Base-by-base conservation (phyloP, 2,888 invertebrate genomes). In the Sinelater perroti region DNA sequence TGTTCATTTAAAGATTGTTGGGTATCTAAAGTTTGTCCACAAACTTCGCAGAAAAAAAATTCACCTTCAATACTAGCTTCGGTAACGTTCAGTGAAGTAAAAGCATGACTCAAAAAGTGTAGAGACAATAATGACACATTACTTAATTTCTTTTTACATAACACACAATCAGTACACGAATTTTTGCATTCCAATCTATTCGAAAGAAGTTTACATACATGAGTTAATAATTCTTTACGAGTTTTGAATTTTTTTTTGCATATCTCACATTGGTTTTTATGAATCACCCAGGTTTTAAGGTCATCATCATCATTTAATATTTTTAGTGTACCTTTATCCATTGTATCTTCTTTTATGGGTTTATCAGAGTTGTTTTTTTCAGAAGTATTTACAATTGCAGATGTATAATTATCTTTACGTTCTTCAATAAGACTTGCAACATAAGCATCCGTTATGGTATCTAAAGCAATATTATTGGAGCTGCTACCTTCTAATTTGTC, bases 1-100 rank as follows among this genome's bases (percentile, higher is more conserved):
- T 72, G 72, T 7, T 62, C 56, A 20, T 63, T 56, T 44, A 70
- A 62, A 35, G 58, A 55, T 18, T 55, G 59, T 44, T 65, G 60
- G 18, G 44, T 56, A 7, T 66, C 56, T 57, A 72, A 68, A n/a
- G 52, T 56, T 61, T 69, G 68, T 16, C 65, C 61, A 53, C 71
- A 71, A 31, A 59, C 53, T 20, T 61, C 47, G 42, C 71, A 72
- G 40, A 62, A 61, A 24, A 62, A 55, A 46, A 59, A 56, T 38
- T 64, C 61, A 5, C 58, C 18, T 8, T 56, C 52, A 17, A 65
- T 52, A 36, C 61, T 55, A 1, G 52, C 55, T 18, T 56, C 55
- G 11, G 50, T 49, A 11, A 55, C 38, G 35, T 57, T 60, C 63
- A 56, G 56, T 5, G 47, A 46, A 17, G 58, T 28, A 30, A 63